Evolutionary conservation across 2,888 invertebrate genomes (phyloP), one percentile per base, ranked within the genome.

Genomic region (Rotaria socialis): DNA sequence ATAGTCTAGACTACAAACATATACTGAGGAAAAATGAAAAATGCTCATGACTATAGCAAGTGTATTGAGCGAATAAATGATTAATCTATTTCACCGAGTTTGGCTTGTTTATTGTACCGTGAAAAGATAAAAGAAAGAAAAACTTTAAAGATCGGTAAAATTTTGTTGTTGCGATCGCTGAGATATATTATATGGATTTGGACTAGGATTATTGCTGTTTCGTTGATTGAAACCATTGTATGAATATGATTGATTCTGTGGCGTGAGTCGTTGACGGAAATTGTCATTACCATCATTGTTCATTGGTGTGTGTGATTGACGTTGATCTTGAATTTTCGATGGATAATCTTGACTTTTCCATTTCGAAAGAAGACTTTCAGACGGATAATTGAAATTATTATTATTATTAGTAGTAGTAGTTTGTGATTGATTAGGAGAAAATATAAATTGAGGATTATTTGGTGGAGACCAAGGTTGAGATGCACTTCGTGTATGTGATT

Each of bases 391-490:
- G 10, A 43, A 47, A 22, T 80, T 24, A 47, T 80, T 47, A 0
- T 22, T 14, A 22, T 80, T 24, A 47, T 80, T 47, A 0, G 43
- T 14, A n/a, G 19, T 47, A n/a, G 41, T 22, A 3, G n/a, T 80
- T 80, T 67, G 67, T 22, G n/a, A 35, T 80, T 80, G 80, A 47
- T 43, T 43, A n/a, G 43, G 80, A 43, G 80, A 80, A 80, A 47
- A 80, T 11, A 47, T 24, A 47, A 24, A 8, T 47, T 43, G 47
- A n/a, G 80, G 10, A 24, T 80, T 80, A 22, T 47, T n/a, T n/a
- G 80, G 47, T 47, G 80, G 80, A 24, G 80, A 80, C 80, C 80
- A 80, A 41, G 80, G 80, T 80, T 47, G 47, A 80, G 80, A 80
- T 19, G 24, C 47, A n/a, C n/a, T 80, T 47, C 80, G 43, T 47